These are phyloP conservation scores for Oscheius onirici DNA, from an alignment of 2,888 invertebrate genomes.

Conservation along the genomic window DNA sequence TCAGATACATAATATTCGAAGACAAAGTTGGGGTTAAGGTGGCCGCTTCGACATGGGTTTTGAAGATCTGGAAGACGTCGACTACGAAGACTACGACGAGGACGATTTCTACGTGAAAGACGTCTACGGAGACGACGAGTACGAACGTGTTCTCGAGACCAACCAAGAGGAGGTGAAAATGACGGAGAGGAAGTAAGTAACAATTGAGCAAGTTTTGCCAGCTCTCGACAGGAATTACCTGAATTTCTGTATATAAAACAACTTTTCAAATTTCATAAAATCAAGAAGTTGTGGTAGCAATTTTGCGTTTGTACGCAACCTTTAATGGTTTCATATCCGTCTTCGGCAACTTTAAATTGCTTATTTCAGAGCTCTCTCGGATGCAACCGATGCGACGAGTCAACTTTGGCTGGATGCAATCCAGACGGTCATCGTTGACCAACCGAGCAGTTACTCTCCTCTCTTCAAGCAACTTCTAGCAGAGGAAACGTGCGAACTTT, in stretches of 20 bases:
- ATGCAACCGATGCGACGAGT: not conserved
- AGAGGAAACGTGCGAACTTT: not conserved
- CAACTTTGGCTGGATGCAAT: not conserved
- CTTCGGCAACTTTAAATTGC: not conserved
- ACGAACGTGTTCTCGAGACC: not conserved
- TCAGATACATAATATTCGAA: conserved; percentile 9
- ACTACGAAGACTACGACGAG: conserved; percentile 34
- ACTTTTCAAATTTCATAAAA: too few species aligned
- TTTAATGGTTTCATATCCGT: not conserved
- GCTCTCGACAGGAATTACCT: too few species aligned
- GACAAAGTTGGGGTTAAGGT: conserved; percentile 8
- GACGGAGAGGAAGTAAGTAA: not conserved
- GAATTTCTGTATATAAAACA: too few species aligned
- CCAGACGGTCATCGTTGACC: not conserved
- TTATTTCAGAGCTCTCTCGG: not conserved
- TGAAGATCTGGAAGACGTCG: conserved; percentile 30
- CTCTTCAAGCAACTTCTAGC: not conserved
- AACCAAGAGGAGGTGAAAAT: not conserved
- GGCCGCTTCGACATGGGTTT: conserved; percentile 38
- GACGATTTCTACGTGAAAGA: conserved; percentile 2
- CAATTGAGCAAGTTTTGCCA: not conserved
- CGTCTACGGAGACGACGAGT: not conserved
- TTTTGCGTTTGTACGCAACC: too few species aligned
- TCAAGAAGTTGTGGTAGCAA: too few species aligned
- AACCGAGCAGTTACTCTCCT: not conserved